Evolutionary conservation across 2,797 vertebrate genomes (phyloP).

Genomic region (Phoxinus dragarum): DNA sequence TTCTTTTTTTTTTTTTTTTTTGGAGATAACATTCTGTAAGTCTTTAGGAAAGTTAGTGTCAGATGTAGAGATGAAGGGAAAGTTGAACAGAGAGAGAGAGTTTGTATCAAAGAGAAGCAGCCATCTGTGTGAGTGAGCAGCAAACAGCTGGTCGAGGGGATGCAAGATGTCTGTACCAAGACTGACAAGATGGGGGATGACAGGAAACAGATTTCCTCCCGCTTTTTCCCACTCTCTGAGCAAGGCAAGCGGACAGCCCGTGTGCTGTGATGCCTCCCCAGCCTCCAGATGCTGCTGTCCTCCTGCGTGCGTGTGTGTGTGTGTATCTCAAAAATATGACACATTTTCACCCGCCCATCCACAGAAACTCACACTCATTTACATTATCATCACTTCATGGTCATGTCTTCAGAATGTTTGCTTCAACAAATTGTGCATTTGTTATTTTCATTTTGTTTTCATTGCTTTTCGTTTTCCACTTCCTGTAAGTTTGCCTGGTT

Average conservation of each 20-base stretch:
- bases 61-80: slow-evolving; percentile 54
- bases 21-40: slow-evolving; percentile 25
- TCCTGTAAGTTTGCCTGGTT: background rate
- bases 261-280: slow-evolving; percentile 83
- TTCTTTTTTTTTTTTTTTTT: background rate
- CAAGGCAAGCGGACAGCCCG: slow-evolving; percentile 81
- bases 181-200: slow-evolving; percentile 98
- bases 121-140: slow-evolving; percentile 89
- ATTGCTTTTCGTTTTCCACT: background rate
- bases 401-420: slow-evolving; percentile 11
- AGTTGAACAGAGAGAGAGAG: slow-evolving; percentile 48
- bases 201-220: slow-evolving; percentile 94
- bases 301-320: slow-evolving; percentile 4
- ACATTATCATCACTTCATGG: slow-evolving; percentile 15
- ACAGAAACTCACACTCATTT: slow-evolving; percentile 4
- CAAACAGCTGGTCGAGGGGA: slow-evolving; percentile 91
- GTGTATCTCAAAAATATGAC: too few relatives aligned
- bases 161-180: slow-evolving; percentile 90
- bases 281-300: slow-evolving; percentile 92
- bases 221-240: slow-evolving; percentile 81
- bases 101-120: slow-evolving; percentile 78
- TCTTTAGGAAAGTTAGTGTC: slow-evolving; percentile 48
- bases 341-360: background rate
- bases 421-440: slow-evolving; percentile 5
- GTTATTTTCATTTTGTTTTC: background rate